Base-by-base conservation (phyloP, 2,113 vertebrate genomes). In the Aptenodytes patagonicus region DNA sequence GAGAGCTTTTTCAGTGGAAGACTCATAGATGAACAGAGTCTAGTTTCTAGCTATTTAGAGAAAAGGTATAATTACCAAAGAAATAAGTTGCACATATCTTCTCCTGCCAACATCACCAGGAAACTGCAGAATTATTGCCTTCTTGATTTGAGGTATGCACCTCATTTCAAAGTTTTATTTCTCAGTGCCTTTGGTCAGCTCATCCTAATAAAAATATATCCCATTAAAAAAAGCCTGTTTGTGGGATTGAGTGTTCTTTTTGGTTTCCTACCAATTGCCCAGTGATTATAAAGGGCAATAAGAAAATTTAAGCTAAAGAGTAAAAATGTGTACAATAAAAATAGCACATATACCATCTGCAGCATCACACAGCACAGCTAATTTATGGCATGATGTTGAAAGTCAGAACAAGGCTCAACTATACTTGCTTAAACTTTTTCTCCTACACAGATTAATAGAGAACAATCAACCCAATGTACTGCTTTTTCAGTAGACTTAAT, bases 391-490 rank as follows among this genome's bases (percentile, higher is more conserved):
- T 36, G 46, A 65, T 87, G 34, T 11, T 91, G 32, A 89, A 95
- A 95, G 84, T 91, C 12, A 3, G n/a, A 82, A 76, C 62, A 95
- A 92, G 42, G 34, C 89, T 87, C 22, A 89, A 52, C 65, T 85
- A 44, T 84, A 83, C 40, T 85, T 91, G 61, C 58, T 12, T 62
- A 94, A 94, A 85, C 38, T 94, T 95, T 91, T 91, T 95, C 61
- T 94, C 46, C 80, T 77, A 54, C 66, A 79, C 14, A 69, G 54
- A 80, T 76, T 89, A 89, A 89, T 40, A 79, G 38, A 82, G 70
- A 95, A 95, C 57, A 92, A 94, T 96, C 77, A 87, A 91, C 85
- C 58, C 73, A 85, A 31, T 91, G 52, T 83, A 82, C 20, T 94
- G 49, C 29, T 87, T 42, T 90, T 96, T 95, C 66, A 83, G 34